Conservation (phyloP, 2,113 vertebrate genomes). For the Alligator sinensis region DNA sequence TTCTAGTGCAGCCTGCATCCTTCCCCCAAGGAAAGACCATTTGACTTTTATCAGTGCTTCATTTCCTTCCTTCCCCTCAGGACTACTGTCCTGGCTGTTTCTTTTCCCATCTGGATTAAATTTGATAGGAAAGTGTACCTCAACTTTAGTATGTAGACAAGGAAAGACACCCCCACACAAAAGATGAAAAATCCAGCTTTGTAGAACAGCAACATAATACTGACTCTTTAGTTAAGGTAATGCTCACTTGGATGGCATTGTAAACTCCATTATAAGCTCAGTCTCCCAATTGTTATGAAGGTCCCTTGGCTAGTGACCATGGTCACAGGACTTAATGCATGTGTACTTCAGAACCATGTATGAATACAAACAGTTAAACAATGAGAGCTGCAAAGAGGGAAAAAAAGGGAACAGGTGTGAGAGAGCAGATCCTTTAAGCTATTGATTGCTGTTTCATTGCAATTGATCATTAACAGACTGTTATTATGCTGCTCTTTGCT, state of each 20-base stretch:
- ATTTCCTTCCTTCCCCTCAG: not conserved
- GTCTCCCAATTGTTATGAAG: not conserved
- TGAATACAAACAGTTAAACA: not conserved
- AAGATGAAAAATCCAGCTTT: not conserved
- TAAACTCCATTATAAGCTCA: not conserved
- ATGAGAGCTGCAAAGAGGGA: not conserved
- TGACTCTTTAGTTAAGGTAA: not conserved
- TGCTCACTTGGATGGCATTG: not conserved
- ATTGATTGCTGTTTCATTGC: not conserved
- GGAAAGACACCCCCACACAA: too few relatives aligned
- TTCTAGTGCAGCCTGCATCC: not conserved
- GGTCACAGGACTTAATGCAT: not conserved
- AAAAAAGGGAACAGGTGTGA: not conserved
- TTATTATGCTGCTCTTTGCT: not conserved
- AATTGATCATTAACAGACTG: constrained; percentile 48
- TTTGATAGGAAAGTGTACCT: not conserved
- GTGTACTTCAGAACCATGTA: too few relatives aligned
- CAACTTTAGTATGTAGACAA: too few relatives aligned
- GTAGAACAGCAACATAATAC: not conserved
- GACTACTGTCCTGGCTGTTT: not conserved
- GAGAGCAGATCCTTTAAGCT: not conserved
- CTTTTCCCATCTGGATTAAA: not conserved
- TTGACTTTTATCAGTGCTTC: not conserved
- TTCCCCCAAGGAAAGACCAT: not conserved
- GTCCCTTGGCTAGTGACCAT: not conserved